Evolutionary conservation across 2,113 vertebrate species (phyloP).

Genomic region (Sprattus sprattus): DNA sequence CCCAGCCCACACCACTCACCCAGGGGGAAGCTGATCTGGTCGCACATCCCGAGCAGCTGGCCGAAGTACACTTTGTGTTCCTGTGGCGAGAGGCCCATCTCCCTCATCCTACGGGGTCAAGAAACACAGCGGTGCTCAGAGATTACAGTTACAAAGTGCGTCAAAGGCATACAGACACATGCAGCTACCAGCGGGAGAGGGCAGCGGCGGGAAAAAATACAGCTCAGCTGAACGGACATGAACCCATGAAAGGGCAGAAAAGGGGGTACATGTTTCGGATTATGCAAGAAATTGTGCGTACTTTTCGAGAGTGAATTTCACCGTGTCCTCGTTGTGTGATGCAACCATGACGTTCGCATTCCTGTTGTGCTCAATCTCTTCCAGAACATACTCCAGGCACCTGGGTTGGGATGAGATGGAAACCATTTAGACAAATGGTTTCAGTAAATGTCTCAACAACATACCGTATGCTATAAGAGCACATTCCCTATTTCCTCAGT

Average conservation of each 20-base stretch:
- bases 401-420: constrained; percentile 54
- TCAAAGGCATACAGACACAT: neutral
- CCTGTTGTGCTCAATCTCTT: constrained; percentile 77
- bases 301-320: constrained; percentile 83
- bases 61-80: constrained; percentile 89
- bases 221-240: neutral
- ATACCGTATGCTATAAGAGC: neutral
- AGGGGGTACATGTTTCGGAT: neutral
- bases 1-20: constrained; percentile 71
- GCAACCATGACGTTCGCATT: constrained; percentile 88
- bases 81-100: constrained; percentile 77
- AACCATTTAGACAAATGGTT: neutral
- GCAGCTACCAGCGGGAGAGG: neutral
- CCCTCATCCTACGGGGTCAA: constrained; percentile 76
- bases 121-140: neutral
- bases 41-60: constrained; percentile 94
- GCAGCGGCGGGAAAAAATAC: neutral
- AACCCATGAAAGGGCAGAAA: neutral
- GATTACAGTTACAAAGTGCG: neutral
- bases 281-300: constrained; percentile 44
- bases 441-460: neutral
- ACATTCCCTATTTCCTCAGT: neutral
- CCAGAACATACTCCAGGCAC: constrained; percentile 85
- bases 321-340: constrained; percentile 87
- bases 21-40: constrained; percentile 93